These are phyloP conservation scores for Drosophila eugracilis DNA, from an alignment of 1,140 invertebrate genomes.

Conservation along the genomic window DNA sequence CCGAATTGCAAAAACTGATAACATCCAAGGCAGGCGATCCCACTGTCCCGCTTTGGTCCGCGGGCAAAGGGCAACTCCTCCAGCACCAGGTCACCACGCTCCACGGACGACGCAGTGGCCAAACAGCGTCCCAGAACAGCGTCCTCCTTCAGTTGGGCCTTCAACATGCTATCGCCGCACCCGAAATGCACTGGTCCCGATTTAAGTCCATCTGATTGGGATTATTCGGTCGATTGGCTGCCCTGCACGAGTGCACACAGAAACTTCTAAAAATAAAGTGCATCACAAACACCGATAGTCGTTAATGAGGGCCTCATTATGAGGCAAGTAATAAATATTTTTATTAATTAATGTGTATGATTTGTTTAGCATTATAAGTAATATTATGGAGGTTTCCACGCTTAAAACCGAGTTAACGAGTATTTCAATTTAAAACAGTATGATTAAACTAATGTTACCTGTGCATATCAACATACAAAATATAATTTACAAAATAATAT, in stretches of 20 bases:
- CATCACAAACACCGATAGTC: neutral
- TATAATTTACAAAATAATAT: too few species aligned
- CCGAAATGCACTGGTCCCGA: constrained; percentile 7
- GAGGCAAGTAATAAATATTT: too few species aligned
- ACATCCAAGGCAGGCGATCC: constrained; percentile 91
- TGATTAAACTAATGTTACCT: too few species aligned
- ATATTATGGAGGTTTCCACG: too few species aligned
- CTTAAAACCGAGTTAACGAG: too few species aligned
- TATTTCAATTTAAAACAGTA: too few species aligned
- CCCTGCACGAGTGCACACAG: neutral
- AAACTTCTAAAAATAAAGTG: constrained; percentile 19
- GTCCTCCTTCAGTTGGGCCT: constrained; percentile 71
- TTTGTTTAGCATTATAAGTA: too few species aligned
- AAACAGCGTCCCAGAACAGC: constrained; percentile 89
- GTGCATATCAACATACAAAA: too few species aligned
- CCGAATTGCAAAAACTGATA: constrained; percentile 87
- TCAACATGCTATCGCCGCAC: constrained; percentile 61
- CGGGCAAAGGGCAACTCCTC: constrained; percentile 90
- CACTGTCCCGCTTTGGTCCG: constrained; percentile 90
- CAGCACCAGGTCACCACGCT: constrained; percentile 90
- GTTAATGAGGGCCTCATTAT: too few species aligned
- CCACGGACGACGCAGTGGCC: constrained; percentile 88
- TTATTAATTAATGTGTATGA: too few species aligned
- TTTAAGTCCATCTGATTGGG: neutral
- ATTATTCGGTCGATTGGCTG: neutral